Percentiles rank a stretch among this genome's conserved stretches.
Conservation (phyloP, 2,888 invertebrate species). For the Sesamia inferens region DNA sequence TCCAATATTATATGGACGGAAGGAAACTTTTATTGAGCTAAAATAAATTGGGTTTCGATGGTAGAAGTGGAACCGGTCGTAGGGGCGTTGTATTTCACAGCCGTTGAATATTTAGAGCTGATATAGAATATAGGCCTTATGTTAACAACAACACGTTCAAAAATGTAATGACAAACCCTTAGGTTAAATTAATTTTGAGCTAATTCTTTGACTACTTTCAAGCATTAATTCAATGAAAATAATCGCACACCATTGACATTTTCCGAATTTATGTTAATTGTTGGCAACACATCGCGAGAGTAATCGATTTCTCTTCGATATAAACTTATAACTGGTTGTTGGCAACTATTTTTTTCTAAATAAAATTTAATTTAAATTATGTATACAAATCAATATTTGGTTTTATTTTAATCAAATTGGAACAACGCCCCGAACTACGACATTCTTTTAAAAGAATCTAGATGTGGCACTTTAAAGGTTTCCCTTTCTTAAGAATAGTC, state of each 20-base stretch:
- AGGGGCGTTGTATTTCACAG: constrained; percentile 78
- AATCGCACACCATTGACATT: neutral
- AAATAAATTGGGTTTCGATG: constrained; percentile 69
- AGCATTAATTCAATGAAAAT: neutral
- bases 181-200: too few relatives aligned
- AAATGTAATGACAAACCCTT: neutral
- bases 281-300: too few relatives aligned
- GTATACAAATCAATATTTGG: constrained; percentile 38
- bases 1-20: constrained; percentile 86
- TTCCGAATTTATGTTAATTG: neutral
- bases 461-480: constrained; percentile 71
- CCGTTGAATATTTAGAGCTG: constrained; percentile 73
- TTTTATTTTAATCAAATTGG: constrained; percentile 33
- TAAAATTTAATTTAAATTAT: constrained; percentile 21
- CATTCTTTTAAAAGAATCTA: constrained; percentile 76
- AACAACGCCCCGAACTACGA: constrained; percentile 77
- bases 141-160: neutral
- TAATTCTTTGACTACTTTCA: neutral
- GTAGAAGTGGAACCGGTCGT: constrained; percentile 53
- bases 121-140: constrained; percentile 67
- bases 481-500: constrained; percentile 40
- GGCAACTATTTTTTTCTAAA: neutral
- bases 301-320: too few relatives aligned
- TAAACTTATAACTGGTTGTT: neutral
- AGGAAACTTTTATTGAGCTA: constrained; percentile 85